Base-by-base conservation (phyloP, 2,888 invertebrate genomes). In the Calliscelio sp. region DNA sequence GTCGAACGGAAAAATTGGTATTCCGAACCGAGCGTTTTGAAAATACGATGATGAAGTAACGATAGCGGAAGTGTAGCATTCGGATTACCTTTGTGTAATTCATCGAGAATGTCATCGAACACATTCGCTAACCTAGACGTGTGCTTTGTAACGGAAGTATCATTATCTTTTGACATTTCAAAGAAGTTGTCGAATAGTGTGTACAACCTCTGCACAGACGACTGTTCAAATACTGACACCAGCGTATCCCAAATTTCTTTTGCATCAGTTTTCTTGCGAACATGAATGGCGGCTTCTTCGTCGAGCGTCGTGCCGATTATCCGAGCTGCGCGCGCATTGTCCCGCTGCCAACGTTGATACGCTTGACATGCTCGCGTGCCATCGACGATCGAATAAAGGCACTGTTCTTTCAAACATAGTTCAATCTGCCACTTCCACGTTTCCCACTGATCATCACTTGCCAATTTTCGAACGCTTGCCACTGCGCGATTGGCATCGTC, bases 381-480 rank as follows among this genome's bases (percentile, higher is more conserved):
- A 51, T 84, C 68, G 18, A 85, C 68, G 16, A 88, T 81, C 14
- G 86, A 71, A 63, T 77, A 80, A 16, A 87, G 71, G 49, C 87
- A 86, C 81, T 83, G 85, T 75, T 87, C 86, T 61, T 86, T 86
- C 59, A 87, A 78, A 78, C 86, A 87, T 10, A 88, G 75, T 68
- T 86, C 84, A 28, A 84, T 87, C 70, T 88, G 86, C 86, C 87
- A 87, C 70, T 87, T 88, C 87, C 87, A 88, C 1, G 86, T 88
- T 84, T 86, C 86, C 86, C 86, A 88, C 46, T 87, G 87, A 20
- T 74, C 79, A 38, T 87, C 85, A 49, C 51, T 85, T 55, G 46
- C 46, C 68, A 86, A 46, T 51, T 87, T 86, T 14, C 78, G 84
- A 85, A 87, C 61, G 14, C 28, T 61, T 10, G 75, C 41, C 0